Conservation (phyloP, 2,113 vertebrate species). For the Actinemys pallida region DNA sequence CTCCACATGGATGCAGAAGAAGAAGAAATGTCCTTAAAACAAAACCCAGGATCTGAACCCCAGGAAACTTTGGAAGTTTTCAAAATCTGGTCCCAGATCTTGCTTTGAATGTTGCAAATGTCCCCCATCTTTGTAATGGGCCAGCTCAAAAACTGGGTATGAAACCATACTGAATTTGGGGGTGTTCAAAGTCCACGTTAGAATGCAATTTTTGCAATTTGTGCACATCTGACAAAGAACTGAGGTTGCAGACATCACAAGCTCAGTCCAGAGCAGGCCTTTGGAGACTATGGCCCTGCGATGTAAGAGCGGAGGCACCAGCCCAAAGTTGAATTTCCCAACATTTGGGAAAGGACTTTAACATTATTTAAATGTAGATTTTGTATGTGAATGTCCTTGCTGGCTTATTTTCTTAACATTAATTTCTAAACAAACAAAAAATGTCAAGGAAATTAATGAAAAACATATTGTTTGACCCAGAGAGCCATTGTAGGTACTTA, state of each 20-base stretch:
- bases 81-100: background rate
- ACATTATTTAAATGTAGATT: slow-evolving; percentile 48
- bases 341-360: slow-evolving; percentile 64
- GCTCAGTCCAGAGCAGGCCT: background rate
- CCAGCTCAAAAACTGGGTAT: background rate
- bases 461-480: slow-evolving; percentile 7
- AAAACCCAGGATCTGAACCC: background rate
- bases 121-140: fast-evolving
- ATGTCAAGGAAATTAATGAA: background rate
- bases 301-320: background rate
- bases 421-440: slow-evolving; percentile 33
- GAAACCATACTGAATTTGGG: background rate
- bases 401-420: slow-evolving; percentile 39
- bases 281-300: background rate
- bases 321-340: slow-evolving; percentile 43
- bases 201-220: background rate
- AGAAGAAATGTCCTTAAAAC: background rate
- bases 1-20: background rate
- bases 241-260: background rate
- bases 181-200: background rate
- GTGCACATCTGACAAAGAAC: background rate
- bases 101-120: background rate
- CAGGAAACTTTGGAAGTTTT: background rate
- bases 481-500: slow-evolving; percentile 29
- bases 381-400: slow-evolving; percentile 73